A percentile compares a stretch with the other conserved stretches of the same genome.
Conservation (phyloP, 2,113 vertebrate genomes). For the Pollachius pollachius region DNA sequence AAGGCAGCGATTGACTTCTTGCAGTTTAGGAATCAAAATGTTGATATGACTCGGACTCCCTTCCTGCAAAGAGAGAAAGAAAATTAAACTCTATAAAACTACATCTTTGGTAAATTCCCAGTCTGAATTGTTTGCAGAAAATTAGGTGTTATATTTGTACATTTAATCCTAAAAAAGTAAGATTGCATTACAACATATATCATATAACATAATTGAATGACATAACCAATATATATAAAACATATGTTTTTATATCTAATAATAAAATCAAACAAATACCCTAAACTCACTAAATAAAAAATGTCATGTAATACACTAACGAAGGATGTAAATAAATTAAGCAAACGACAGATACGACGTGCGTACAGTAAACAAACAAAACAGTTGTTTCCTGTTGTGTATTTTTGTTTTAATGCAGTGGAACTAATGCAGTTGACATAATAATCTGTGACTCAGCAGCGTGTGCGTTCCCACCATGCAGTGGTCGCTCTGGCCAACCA, state of each 20-base stretch:
- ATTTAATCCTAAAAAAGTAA: too few species aligned
- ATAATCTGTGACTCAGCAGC: too few species aligned
- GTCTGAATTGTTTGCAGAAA: not conserved
- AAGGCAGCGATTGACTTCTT: constrained; percentile 89
- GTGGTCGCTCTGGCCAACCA: constrained; percentile 75
- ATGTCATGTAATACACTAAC: not conserved
- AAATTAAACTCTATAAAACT: not conserved
- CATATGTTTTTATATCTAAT: too few species aligned
- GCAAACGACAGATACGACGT: too few species aligned
- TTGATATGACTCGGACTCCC: constrained; percentile 71
- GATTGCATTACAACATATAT: not conserved
- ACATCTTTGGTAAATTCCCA: too few species aligned
- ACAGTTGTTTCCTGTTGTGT: not conserved
- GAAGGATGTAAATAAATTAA: not conserved
- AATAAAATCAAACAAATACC: not conserved
- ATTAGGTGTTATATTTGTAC: not conserved
- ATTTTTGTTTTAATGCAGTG: too few species aligned
- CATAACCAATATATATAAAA: too few species aligned
- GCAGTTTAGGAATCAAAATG: constrained; percentile 83
- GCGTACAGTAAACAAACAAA: not conserved
- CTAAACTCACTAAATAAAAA: too few species aligned
- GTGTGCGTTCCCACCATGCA: constrained; percentile 65
- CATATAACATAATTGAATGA: not conserved
- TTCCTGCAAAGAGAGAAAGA: constrained; percentile 69
- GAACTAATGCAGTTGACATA: too few species aligned